Base-by-base conservation (phyloP, 2,113 vertebrate species). In the Centropristis striata region DNA sequence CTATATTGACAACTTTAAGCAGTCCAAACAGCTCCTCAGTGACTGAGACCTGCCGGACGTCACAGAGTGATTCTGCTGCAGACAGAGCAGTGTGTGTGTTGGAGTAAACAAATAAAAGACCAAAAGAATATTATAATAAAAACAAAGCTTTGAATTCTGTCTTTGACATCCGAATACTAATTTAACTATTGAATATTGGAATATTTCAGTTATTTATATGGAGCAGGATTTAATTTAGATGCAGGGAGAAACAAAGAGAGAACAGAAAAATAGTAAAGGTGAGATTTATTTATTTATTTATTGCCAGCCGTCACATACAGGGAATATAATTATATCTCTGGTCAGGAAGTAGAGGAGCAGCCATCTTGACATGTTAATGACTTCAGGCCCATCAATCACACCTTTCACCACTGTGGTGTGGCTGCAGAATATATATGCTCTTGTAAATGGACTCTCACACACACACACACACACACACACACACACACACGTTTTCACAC, bases 351-450 rank as follows among this genome's bases (percentile, higher is more conserved):
- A 27, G 49, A 78, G 36, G 23, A 27, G 57, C 72, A 58, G 61
- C 70, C 79, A 81, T 80, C 51, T 71, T 83, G 75, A 87, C 72
- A 78, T 59, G 67, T 73, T 75, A 85, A 77, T 88, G 75, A 47
- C 71, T 60, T 72, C 59, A 51, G 59, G 57, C 51, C 78, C 63
- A 70, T 91, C 84, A 80, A 68, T 91, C 80, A 84, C 74, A 84
- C 63, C 65, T 63, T 66, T 77, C 42, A 79, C 54, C 65, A n/a
- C 46, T 12, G 54, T 32, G 37, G 14, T 28, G 49, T 11, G 0
- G 50, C 66, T 63, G 32, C 42, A 63, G 60, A 74, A 77, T 82
- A 75, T 54, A 66, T 74, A 70, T 64, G 28, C 58, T 71, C 36
- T 46, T 39, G 49, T 60, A 51, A 74, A 66, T 74, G 25, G 55